Conservation (phyloP, 2,888 invertebrate genomes). For the Dicyrtomina minuta region DNA sequence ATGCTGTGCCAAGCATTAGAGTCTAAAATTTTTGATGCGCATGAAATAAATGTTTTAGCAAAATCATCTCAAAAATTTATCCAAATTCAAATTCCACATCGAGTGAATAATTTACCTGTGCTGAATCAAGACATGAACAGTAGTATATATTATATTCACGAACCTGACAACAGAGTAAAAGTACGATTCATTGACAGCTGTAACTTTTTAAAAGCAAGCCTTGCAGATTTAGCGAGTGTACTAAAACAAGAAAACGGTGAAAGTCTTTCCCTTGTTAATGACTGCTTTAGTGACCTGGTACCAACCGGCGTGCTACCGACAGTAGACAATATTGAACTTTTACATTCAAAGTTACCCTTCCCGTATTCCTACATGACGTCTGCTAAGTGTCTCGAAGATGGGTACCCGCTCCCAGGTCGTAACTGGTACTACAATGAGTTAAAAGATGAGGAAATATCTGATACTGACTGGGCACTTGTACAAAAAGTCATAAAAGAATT, state of each 20-base stretch:
- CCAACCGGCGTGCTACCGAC: neutral
- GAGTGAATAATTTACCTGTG: too few species aligned
- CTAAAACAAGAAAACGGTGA: neutral
- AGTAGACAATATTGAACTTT: neutral
- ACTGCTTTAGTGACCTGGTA: too few species aligned
- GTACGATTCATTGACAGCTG: neutral
- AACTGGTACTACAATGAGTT: neutral
- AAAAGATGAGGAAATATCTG: neutral
- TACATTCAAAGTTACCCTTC: neutral
- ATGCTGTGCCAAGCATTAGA: neutral
- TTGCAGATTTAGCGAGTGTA: neutral
- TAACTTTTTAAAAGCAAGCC: neutral
- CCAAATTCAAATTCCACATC: neutral
- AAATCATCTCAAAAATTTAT: conserved; percentile 5
- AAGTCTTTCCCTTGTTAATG: too few species aligned
- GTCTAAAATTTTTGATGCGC: neutral
- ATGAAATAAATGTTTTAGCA: neutral
- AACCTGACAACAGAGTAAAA: neutral
- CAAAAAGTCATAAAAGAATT: neutral
- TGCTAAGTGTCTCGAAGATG: neutral
- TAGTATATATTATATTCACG: too few species aligned
- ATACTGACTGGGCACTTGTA: neutral
- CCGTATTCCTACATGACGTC: neutral
- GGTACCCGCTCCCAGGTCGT: neutral
- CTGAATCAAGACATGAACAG: too few species aligned